phyloP scores from a whole-genome alignment of 2,888 invertebrate genomes.

The Galerucella pusilla region DNA sequence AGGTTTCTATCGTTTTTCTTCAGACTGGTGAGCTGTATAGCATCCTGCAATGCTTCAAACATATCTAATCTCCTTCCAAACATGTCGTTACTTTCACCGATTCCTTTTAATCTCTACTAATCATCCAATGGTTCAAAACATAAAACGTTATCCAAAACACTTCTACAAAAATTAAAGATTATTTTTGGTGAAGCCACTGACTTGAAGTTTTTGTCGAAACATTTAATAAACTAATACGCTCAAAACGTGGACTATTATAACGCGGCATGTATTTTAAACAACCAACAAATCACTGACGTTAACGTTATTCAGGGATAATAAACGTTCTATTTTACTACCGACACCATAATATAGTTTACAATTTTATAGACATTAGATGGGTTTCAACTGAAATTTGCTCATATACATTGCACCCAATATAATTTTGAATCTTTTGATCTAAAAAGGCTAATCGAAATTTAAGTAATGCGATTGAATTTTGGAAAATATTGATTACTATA shows the following conservation, averaged over 20 bases:
- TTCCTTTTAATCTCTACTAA: no score
- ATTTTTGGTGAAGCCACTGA: not conserved
- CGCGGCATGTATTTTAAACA: slow-evolving; percentile 56
- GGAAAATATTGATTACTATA: not conserved
- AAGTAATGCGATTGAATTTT: not conserved
- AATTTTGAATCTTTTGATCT: slow-evolving; percentile 24
- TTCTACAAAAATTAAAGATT: not conserved
- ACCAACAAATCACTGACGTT: slow-evolving; percentile 55
- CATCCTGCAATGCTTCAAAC: no score
- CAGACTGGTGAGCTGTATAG: no score
- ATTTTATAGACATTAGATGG: slow-evolving; percentile 54
- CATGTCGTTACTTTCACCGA: no score
- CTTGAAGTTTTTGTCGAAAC: slow-evolving; percentile 35
- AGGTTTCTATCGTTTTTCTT: no score
- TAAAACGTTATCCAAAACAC: not conserved
- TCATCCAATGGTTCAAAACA: no score
- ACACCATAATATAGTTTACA: slow-evolving; percentile 55
- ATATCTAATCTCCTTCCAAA: no score
- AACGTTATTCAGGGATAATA: slow-evolving; percentile 53
- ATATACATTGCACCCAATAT: slow-evolving; percentile 22
- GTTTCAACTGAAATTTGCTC: slow-evolving; percentile 27
- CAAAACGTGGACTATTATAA: slow-evolving; percentile 51
- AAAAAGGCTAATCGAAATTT: slow-evolving; percentile 2
- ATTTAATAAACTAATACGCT: slow-evolving; percentile 56
- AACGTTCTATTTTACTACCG: slow-evolving; percentile 56